Percentiles rank a stretch among this genome's conserved stretches.
Evolutionary conservation across 1,140 invertebrate species (phyloP).

Genomic region (Macrobrachium rosenbergii): DNA sequence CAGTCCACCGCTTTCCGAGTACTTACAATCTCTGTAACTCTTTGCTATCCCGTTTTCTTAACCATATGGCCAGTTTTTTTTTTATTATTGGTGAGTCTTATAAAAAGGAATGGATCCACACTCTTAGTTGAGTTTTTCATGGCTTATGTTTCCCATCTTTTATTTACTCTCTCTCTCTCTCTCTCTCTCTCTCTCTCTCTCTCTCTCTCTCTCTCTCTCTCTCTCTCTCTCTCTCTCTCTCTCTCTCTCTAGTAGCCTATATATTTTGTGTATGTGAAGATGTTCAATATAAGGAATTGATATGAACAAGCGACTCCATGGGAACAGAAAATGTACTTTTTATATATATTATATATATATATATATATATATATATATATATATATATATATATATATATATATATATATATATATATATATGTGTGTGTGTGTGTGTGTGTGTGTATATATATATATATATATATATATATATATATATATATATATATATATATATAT

Average conservation of each 20-base stretch:
- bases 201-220: neutral
- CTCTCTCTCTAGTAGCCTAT: too few species aligned
- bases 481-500: conserved; percentile 5
- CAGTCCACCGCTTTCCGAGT: too few species aligned
- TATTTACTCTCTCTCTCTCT: conserved; percentile 18
- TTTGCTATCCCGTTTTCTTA: neutral
- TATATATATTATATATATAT: too few species aligned
- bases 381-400: neutral
- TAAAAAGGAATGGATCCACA: too few species aligned
- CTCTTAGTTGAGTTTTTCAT: neutral
- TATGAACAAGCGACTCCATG: too few species aligned
- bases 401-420: conserved; percentile 2
- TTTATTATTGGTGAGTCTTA: too few species aligned
- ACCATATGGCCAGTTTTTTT: neutral
- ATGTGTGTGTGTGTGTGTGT: too few species aligned
- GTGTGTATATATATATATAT: conserved; percentile 11
- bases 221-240: too few species aligned
- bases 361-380: too few species aligned
- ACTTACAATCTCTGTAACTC: neutral
- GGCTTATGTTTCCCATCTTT: neutral
- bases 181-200: conserved; percentile 25
- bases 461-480: conserved; percentile 6
- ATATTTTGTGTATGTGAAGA: too few species aligned
- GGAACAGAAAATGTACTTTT: too few species aligned
- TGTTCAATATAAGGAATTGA: too few species aligned